Percentiles rank a stretch among this genome's conserved stretches.
Conservation (phyloP, 2,113 vertebrate species). For the Peromyscus polionotus region DNA sequence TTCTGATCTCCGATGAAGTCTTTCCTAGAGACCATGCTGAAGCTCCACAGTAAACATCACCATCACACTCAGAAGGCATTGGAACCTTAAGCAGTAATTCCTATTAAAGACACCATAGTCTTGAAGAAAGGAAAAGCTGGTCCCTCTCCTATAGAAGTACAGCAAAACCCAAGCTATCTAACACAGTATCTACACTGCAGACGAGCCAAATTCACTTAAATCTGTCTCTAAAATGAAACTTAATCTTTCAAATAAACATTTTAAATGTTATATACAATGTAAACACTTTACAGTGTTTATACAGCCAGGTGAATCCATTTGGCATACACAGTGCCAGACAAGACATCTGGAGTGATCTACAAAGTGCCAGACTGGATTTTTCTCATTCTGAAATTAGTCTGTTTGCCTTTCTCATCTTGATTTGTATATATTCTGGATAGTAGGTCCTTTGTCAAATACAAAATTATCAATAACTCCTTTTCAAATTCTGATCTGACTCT, state of each 20-base stretch:
- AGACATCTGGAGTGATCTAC: neutral
- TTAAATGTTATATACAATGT: neutral
- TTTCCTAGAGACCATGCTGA: neutral
- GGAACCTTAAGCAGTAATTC: neutral
- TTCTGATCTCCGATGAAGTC: neutral
- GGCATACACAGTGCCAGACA: neutral
- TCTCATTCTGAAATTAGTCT: constrained; percentile 2
- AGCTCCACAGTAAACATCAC: neutral
- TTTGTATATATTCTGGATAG: neutral
- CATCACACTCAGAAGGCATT: constrained; percentile 20
- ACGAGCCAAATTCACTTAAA: neutral
- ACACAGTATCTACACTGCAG: neutral
- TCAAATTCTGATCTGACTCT: neutral
- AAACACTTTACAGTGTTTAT: neutral
- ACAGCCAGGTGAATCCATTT: neutral
- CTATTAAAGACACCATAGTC: neutral
- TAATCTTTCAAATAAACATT: neutral
- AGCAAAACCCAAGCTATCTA: neutral
- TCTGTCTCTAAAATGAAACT: constrained; percentile 26
- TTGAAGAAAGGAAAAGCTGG: neutral
- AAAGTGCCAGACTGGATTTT: neutral
- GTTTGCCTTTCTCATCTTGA: neutral
- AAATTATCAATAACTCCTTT: neutral
- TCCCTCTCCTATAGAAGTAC: neutral
- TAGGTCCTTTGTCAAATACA: neutral